A percentile compares a stretch with the other conserved stretches of the same genome.
These are phyloP conservation scores for Poeciliopsis prolifica DNA, from an alignment of 2,113 vertebrate genomes.

Conservation along the genomic window DNA sequence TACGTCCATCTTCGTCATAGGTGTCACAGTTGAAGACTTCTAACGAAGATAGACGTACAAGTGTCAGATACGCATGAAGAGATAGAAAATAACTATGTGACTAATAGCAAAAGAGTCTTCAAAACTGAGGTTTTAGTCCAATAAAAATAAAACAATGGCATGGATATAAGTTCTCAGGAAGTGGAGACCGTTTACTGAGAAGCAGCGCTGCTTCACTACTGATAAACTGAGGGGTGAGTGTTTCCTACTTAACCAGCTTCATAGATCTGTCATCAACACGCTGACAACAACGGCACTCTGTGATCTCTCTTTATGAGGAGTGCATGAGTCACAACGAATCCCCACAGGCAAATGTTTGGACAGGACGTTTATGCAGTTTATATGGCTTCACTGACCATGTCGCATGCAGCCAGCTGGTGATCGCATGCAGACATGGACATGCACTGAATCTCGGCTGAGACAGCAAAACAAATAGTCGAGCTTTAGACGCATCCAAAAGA, in stretches of 20 bases:
- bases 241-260: slow-evolving; percentile 15
- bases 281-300: slow-evolving; percentile 14
- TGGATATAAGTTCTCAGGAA: not conserved
- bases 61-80: too few species aligned
- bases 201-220: not conserved
- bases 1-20: too few species aligned
- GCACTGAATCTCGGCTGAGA: not conserved
- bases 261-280: slow-evolving; percentile 24
- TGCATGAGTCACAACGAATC: slow-evolving; percentile 23
- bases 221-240: slow-evolving; percentile 2
- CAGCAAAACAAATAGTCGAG: not conserved
- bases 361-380: slow-evolving; percentile 24
- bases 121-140: not conserved
- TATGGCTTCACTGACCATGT: not conserved
- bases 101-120: too few species aligned
- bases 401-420: not conserved
- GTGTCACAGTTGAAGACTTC: too few species aligned
- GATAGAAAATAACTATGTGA: too few species aligned
- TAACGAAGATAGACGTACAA: too few species aligned
- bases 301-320: slow-evolving; percentile 19
- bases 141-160: not conserved
- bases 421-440: not conserved
- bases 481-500: not conserved
- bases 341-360: slow-evolving; percentile 49
- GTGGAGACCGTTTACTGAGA: not conserved